Conservation (phyloP, 2,888 invertebrate species). For the Cephus nigrinus region DNA sequence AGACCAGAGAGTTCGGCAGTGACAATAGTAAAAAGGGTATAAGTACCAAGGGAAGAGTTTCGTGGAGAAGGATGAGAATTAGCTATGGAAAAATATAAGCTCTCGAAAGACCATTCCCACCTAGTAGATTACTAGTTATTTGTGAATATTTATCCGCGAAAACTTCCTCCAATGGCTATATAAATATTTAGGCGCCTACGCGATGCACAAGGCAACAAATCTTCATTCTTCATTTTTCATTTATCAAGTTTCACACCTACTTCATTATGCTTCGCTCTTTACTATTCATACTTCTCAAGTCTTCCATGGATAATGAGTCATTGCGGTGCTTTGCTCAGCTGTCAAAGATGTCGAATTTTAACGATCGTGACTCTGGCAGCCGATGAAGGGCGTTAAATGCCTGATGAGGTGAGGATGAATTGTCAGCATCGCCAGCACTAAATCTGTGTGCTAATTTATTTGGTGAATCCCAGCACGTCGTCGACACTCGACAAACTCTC, state of each 20-base stretch:
- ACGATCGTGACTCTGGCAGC: slow-evolving; percentile 75
- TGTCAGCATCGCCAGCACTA: slow-evolving; percentile 78
- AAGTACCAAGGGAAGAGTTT: not conserved
- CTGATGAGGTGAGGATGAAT: slow-evolving; percentile 69
- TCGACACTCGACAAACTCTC: slow-evolving; percentile 40
- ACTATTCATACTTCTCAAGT: not conserved
- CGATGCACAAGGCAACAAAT: not conserved
- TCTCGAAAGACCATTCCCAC: not conserved
- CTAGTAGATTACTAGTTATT: not conserved
- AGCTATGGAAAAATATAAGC: not conserved
- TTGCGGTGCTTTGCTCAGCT: slow-evolving; percentile 54
- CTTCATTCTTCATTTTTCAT: not conserved
- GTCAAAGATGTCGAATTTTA: slow-evolving; percentile 70
- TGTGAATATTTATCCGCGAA: not conserved
- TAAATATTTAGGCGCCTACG: not conserved
- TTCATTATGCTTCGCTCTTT: not conserved
- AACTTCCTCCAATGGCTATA: not conserved
- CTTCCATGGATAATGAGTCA: not conserved
- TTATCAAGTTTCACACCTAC: not conserved
- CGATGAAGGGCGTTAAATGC: slow-evolving; percentile 69
- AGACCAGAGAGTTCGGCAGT: not conserved
- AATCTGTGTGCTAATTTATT: slow-evolving; percentile 69
- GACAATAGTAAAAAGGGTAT: not conserved
- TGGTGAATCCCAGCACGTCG: slow-evolving; percentile 49
- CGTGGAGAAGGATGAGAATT: not conserved